phyloP scores from a whole-genome alignment of 92 coral and sea anemone species.

The Plumapathes pennacea region DNA sequence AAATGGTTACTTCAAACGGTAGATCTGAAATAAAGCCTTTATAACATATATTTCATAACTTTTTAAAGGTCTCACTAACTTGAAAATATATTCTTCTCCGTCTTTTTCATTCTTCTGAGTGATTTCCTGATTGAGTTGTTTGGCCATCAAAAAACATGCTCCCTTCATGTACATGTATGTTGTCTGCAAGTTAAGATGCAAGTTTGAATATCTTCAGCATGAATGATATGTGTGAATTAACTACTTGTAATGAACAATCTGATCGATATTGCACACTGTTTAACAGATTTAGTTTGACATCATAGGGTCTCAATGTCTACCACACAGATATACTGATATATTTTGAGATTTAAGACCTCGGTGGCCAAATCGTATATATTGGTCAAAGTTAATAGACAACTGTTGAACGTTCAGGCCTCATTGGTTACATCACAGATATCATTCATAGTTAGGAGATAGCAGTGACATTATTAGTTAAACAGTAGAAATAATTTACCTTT shows the following conservation, averaged over 20 bases:
- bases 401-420: no score
- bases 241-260: no score
- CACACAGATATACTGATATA: no score
- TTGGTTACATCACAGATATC: no score
- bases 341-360: no score
- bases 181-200: constrained; percentile 40
- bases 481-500: constrained; percentile 42
- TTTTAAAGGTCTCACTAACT: constrained; percentile 66
- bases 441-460: no score
- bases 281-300: no score
- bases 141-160: constrained; percentile 75
- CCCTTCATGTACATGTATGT: constrained; percentile 94
- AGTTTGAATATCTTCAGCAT: neutral
- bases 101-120: constrained; percentile 61
- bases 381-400: no score
- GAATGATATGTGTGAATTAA: neutral
- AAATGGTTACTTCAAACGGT: neutral
- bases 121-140: constrained; percentile 55
- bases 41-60: neutral
- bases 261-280: no score
- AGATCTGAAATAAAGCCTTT: neutral
- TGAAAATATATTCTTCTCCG: constrained; percentile 83
- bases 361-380: no score
- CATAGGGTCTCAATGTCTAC: no score
- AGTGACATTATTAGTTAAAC: no score